A percentile compares a stretch with the other conserved stretches of the same genome.
phyloP scores from a whole-genome alignment of 2,113 vertebrate genomes.

The Petroica traversi region DNA sequence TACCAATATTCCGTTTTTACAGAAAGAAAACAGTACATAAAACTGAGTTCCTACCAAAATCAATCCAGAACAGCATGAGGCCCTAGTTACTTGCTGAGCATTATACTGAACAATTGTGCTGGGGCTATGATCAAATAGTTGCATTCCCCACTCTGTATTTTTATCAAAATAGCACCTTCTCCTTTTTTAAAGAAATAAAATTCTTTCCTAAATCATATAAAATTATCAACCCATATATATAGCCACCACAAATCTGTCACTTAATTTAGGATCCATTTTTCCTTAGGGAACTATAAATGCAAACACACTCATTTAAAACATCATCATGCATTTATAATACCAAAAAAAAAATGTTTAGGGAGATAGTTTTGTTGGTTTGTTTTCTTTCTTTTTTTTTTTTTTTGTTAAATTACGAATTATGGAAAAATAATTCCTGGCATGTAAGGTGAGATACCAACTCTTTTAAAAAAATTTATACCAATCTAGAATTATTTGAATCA shows the following conservation, averaged over 20 bases:
- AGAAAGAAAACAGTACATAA: background rate
- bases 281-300: background rate
- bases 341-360: background rate
- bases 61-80: background rate
- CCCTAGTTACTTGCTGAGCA: background rate
- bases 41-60: background rate
- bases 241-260: background rate
- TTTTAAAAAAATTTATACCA: background rate
- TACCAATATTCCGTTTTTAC: background rate
- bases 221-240: background rate
- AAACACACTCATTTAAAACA: background rate
- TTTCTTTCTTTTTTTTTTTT: background rate
- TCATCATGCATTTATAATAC: background rate
- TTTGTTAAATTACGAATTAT: background rate
- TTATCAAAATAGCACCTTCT: background rate
- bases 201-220: background rate
- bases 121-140: background rate
- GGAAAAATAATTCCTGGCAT: background rate
- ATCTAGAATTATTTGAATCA: background rate
- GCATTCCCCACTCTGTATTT: background rate
- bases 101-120: background rate
- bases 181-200: background rate
- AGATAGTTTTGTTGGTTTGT: background rate
- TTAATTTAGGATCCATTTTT: background rate
- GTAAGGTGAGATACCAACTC: background rate